Base-by-base conservation (phyloP, 2,888 invertebrate genomes). In the Drosophila rubida region DNA sequence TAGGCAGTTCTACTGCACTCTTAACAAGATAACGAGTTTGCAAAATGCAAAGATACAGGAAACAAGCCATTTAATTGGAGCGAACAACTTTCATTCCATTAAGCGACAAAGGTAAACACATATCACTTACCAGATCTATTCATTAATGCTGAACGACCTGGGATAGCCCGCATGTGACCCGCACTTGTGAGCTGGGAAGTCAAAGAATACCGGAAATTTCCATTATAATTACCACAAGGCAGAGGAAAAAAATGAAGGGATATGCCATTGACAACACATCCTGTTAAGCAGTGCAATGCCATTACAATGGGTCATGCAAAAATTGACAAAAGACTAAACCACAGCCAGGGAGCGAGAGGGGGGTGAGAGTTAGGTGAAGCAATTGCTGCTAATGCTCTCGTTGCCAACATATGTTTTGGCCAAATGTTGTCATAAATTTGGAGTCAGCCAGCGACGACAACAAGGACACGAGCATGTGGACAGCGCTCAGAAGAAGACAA, bases 361-460 rank as follows among this genome's bases (percentile, higher is more conserved):
- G 7, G 25, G 25, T 19, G 19, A 0, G 5, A 16, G 30, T 11
- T 9, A 14, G 49, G n/a, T 5, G 48, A 50, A 69, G 76, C 73
- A 75, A 82, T 79, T 74, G 75, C 73, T 78, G 83, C 83, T 87
- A 81, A 88, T 84, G 82, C 69, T 75, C 69, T 60, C 57, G 67
- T 73, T 80, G 87, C 85, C 87, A 82, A 85, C 87, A 80, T 89
- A 88, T 89, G 88, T 84, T 89, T 82, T 78, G 75, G 79, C 87
- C 80, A 87, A 82, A 84, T 78, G 81, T 82, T 89, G 80, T 89
- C 88, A 89, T 88, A 89, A 89, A 88, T 88, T 88, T 71, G 68
- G 70, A 76, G 61, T 50, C 68, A 66, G 42, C 62, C 62, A 66
- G 63, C 67, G 51, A 67, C 83, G 11, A 30, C 71, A 79, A 81